Percentiles rank a stretch among this genome's conserved stretches.
Evolutionary conservation across 2,888 invertebrate species (phyloP).

Genomic region (Lasioglossum figueresi): DNA sequence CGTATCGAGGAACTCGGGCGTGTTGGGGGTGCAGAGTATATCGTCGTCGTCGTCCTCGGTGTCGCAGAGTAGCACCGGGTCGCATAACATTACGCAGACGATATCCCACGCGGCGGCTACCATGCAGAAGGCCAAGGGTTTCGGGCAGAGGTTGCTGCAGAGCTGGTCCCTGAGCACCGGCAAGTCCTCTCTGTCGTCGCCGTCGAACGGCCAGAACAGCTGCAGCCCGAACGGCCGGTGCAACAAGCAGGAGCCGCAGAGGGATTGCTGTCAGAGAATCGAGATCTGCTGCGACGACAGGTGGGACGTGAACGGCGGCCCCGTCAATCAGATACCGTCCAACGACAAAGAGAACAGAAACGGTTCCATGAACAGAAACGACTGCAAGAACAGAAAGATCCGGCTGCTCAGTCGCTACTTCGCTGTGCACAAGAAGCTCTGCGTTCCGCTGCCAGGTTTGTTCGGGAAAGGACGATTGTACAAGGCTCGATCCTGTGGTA

Average conservation of each 20-base stretch:
- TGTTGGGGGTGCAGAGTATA: constrained; percentile 58
- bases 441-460: constrained; percentile 86
- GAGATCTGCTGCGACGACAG: constrained; percentile 46
- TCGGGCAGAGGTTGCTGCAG: constrained; percentile 85
- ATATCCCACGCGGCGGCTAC: constrained; percentile 71
- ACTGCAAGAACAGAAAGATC: constrained; percentile 84
- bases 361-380: constrained; percentile 75
- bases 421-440: constrained; percentile 88
- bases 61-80: constrained; percentile 74
- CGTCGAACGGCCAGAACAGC: constrained; percentile 54
- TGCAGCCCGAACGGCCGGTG: constrained; percentile 52
- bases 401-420: constrained; percentile 88
- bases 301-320: constrained; percentile 67
- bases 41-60: constrained; percentile 66
- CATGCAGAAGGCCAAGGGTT: constrained; percentile 84
- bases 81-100: constrained; percentile 52
- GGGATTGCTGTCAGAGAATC: constrained; percentile 58
- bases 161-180: constrained; percentile 80
- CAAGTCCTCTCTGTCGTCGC: constrained; percentile 58
- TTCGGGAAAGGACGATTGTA: constrained; percentile 86
- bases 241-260: constrained; percentile 56
- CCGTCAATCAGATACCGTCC: constrained; percentile 63
- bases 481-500: constrained; percentile 88
- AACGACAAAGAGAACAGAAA: constrained; percentile 78
- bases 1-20: constrained; percentile 62